phyloP scores from a whole-genome alignment of 2,797 vertebrate species.

The Takifugu ocellatus region DNA sequence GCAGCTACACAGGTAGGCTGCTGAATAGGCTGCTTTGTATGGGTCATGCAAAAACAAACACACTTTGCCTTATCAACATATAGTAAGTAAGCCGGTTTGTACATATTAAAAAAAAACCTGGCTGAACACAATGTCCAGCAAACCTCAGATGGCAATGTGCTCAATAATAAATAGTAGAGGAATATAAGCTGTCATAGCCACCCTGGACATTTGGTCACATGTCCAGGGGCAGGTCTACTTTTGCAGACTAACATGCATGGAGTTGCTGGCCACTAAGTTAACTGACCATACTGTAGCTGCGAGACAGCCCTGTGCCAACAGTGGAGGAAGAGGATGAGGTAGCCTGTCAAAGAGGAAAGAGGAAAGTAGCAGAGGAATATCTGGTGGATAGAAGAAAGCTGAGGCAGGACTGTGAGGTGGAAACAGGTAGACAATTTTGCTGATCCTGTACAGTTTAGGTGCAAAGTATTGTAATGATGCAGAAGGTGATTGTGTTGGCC shows the following conservation, averaged over 20 bases:
- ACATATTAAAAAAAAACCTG: slow-evolving; percentile 21
- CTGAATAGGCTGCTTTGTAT: slow-evolving; percentile 10
- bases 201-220: slow-evolving; percentile 39
- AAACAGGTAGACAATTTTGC: slow-evolving; percentile 47
- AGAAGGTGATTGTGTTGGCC: slow-evolving; percentile 63
- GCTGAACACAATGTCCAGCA: slow-evolving; percentile 24
- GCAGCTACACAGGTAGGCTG: slow-evolving; percentile 5
- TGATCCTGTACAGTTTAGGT: slow-evolving; percentile 21
- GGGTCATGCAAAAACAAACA: slow-evolving; percentile 25
- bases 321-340: slow-evolving; percentile 72
- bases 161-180: slow-evolving; percentile 34
- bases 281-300: slow-evolving; percentile 90
- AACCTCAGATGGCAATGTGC: slow-evolving; percentile 26
- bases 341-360: slow-evolving; percentile 71
- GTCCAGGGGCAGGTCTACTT: slow-evolving; percentile 20
- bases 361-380: slow-evolving; percentile 37
- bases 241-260: slow-evolving; percentile 32
- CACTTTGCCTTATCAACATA: slow-evolving; percentile 8
- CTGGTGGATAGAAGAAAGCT: slow-evolving; percentile 35
- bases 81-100: slow-evolving; percentile 18
- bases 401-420: slow-evolving; percentile 25
- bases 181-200: slow-evolving; percentile 46
- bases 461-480: slow-evolving; percentile 11
- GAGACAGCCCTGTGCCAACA: slow-evolving; percentile 76
- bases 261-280: slow-evolving; percentile 21